These are phyloP conservation scores for Cyprinodon diabolis DNA, from an alignment of 2,797 vertebrate genomes.

Conservation along the genomic window DNA sequence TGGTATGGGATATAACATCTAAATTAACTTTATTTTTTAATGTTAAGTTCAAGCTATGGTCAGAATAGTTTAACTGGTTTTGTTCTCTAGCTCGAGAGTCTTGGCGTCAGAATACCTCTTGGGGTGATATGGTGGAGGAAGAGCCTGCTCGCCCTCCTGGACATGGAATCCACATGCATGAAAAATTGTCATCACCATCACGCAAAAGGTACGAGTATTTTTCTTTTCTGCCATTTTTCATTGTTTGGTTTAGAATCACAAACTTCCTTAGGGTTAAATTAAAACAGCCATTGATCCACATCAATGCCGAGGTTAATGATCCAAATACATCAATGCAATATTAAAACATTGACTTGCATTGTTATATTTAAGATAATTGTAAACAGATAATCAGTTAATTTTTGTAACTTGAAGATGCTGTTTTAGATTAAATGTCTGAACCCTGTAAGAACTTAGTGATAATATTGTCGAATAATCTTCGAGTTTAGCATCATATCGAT, in stretches of 20 bases:
- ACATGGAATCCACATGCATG: conserved; percentile 99
- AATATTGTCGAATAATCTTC: too few species aligned
- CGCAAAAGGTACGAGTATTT: conserved; percentile 88
- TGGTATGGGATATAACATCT: conserved; percentile 76
- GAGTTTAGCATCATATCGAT: too few species aligned
- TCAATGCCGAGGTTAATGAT: too few species aligned
- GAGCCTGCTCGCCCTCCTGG: conserved; percentile 95
- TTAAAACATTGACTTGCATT: too few species aligned
- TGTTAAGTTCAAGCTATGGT: neutral
- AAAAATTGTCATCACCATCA: conserved; percentile 96
- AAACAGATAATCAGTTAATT: too few species aligned
- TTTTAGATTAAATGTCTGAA: too few species aligned
- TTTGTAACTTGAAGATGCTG: too few species aligned
- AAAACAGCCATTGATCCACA: too few species aligned
- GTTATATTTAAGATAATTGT: too few species aligned
- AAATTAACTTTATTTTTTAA: neutral
- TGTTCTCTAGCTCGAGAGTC: conserved; percentile 87
- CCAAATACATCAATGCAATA: too few species aligned
- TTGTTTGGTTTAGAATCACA: neutral
- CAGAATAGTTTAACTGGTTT: neutral
- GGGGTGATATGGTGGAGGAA: conserved; percentile 98
- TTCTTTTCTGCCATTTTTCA: neutral
- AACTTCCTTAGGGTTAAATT: neutral
- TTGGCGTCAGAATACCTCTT: conserved; percentile 96
- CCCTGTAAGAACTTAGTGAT: too few species aligned